Evolutionary conservation across 2,797 vertebrate species (phyloP), one percentile per base, ranked within the genome.

Genomic region (Myotis vivesi): DNA sequence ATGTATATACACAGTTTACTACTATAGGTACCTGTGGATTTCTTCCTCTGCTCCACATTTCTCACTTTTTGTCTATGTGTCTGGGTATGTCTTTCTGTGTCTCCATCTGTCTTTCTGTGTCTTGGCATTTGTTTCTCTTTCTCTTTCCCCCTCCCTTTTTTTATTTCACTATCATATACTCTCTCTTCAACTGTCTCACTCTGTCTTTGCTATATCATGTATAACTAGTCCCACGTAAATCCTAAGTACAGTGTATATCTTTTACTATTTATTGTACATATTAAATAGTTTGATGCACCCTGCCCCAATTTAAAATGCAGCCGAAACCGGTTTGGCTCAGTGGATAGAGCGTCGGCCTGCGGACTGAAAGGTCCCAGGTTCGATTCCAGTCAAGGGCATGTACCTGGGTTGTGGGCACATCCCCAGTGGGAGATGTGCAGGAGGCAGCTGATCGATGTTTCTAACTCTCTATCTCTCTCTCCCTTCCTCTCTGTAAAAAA

Each of bases 251-350:
- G 46, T 46, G 46, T 46, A 20, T 41, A 36, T 46, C 51, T 86
- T 92, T 89, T 53, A 30, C 83, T 91, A 55, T 72, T 79, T 76
- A 49, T 30, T 55, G 84, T 23, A 86, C 72, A 64, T 38, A 89
- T 68, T 68, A 86, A 83, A 82, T 38, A 68, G 53, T 83, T 95
- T 55, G 73, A 44, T 41, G 15, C 62, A 66, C 89, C 75, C 33
- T 69, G 68, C 88, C 81, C 41, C 95, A n/a, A 91, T 92, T 97
- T 94, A 94, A 96, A 95, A 95, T 72, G 75, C 87, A 80, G n/a
- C n/a, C n/a, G n/a, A n/a, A n/a, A n/a, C n/a, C n/a, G n/a, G n/a
- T n/a, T n/a, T n/a, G n/a, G n/a, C n/a, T n/a, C n/a, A n/a, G n/a
- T n/a, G n/a, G n/a, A n/a, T n/a, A n/a, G n/a, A n/a, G n/a, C n/a